Conservation (phyloP, 2,113 vertebrate genomes). For the Centropus bengalensis region DNA sequence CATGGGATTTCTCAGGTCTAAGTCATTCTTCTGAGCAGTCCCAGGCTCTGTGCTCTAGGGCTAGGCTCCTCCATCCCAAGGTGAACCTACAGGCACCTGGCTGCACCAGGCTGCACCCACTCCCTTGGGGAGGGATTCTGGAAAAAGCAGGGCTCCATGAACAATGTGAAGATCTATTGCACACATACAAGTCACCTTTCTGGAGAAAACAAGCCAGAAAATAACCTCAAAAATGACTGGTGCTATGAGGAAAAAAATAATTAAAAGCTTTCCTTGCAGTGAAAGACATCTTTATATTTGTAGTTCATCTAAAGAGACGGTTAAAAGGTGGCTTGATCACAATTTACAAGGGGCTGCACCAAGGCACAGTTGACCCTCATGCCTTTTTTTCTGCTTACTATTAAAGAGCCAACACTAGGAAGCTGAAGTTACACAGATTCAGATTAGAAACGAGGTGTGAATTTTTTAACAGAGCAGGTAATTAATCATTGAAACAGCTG, state of each 20-base stretch:
- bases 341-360: not conserved
- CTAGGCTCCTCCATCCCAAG: not conserved
- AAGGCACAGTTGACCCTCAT: not conserved
- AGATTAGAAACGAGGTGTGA: constrained; percentile 41
- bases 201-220: not conserved
- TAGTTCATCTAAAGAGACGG: not conserved
- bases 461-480: constrained; percentile 33
- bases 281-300: not conserved
- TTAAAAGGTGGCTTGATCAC: constrained; percentile 16
- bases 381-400: not conserved
- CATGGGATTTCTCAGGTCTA: not conserved
- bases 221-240: not conserved
- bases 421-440: not conserved
- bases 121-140: rapidly evolving
- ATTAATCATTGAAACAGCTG: constrained; percentile 56
- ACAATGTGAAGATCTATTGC: not conserved
- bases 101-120: not conserved
- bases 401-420: not conserved
- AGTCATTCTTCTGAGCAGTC: not conserved
- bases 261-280: not conserved
- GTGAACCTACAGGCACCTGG: not conserved
- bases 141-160: not conserved
- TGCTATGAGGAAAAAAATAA: not conserved
- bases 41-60: not conserved
- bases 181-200: not conserved